phyloP scores from a whole-genome alignment of 92 coral and sea anemone genomes.

The Muricea muricata region DNA sequence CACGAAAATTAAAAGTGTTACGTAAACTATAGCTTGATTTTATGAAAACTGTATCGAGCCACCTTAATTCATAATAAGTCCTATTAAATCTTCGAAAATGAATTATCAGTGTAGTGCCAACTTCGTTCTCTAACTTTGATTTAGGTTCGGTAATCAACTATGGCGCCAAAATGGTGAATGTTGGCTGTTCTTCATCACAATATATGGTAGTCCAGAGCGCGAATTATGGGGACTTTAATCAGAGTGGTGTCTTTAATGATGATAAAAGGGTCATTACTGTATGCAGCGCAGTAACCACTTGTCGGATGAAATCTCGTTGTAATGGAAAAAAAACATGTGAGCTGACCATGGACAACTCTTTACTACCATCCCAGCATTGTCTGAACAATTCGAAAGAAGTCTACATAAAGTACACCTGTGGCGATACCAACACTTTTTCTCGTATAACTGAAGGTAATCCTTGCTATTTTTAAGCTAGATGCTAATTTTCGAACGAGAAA shows the following conservation, averaged over 20 bases:
- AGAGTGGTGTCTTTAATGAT: not conserved
- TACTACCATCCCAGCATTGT: not conserved
- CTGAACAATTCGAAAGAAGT: not conserved
- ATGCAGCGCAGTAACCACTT: not conserved
- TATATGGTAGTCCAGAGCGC: not conserved
- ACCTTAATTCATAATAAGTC: too few species aligned
- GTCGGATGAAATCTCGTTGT: constrained; percentile 7
- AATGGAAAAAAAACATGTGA: constrained; percentile 4
- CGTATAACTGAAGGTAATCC: not conserved
- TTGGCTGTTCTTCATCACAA: not conserved
- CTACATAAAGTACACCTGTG: not conserved
- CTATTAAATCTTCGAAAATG: too few species aligned
- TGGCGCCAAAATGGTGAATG: not conserved
- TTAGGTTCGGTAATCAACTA: not conserved
- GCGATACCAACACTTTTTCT: not conserved
- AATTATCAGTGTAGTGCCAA: too few species aligned
- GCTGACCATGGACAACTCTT: not conserved
- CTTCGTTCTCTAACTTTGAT: too few species aligned
- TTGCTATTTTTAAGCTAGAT: not conserved
- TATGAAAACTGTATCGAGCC: too few species aligned
- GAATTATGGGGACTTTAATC: not conserved
- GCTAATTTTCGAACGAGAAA: too few species aligned
- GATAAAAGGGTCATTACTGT: not conserved
- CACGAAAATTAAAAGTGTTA: too few species aligned
- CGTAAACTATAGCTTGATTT: too few species aligned